These are phyloP conservation scores for Tragelaphus buxtoni DNA, from an alignment of 2,113 vertebrate genomes.

Conservation along the genomic window DNA sequence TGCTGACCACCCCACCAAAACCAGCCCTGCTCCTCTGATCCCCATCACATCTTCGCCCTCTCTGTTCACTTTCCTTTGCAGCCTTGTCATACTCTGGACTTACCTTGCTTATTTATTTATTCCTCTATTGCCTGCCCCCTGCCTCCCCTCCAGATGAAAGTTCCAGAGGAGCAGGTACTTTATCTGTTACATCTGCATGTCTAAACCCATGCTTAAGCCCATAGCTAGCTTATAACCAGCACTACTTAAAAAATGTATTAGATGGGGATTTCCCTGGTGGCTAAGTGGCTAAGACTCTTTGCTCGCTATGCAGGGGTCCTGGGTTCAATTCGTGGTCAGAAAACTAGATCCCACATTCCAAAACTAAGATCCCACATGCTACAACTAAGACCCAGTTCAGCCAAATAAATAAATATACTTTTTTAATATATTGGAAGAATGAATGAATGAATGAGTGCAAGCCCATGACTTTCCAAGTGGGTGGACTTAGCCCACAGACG, in stretches of 20 bases:
- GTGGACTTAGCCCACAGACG: neutral
- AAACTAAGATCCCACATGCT: neutral
- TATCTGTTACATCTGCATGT: neutral
- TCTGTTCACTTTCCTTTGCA: neutral
- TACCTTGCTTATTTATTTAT: neutral
- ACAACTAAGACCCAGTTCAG: neutral
- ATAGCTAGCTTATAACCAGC: neutral
- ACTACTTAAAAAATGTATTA: neutral
- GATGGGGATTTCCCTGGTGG: neutral
- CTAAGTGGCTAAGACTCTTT: neutral
- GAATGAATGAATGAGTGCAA: neutral
- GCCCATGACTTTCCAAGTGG: neutral
- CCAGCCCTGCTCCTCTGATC: neutral
- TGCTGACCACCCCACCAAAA: neutral
- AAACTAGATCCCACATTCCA: neutral
- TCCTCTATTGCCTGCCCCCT: neutral
- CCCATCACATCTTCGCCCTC: neutral
- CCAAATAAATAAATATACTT: neutral
- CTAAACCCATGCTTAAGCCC: neutral
- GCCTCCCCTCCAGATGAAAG: neutral
- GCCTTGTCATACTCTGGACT: neutral
- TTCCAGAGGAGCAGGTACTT: neutral
- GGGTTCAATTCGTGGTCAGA: neutral
- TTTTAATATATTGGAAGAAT: neutral
- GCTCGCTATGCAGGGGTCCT: neutral